Conservation (phyloP, 2,797 vertebrate genomes). For the Anguilla pacifica region DNA sequence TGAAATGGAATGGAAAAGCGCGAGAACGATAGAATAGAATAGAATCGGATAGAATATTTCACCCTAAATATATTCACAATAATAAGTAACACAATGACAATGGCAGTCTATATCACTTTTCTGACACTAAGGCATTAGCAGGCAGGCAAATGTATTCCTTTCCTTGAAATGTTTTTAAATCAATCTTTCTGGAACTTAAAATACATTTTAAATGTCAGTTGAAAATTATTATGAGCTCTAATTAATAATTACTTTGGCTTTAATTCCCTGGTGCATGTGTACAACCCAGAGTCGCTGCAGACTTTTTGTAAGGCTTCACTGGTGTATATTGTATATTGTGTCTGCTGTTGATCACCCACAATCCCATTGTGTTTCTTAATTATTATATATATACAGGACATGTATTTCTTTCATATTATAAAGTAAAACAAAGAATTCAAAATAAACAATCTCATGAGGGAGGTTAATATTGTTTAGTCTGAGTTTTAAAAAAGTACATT, state of each 20-base stretch:
- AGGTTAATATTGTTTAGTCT: conserved; percentile 14
- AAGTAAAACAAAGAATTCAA: not conserved
- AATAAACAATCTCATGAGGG: not conserved
- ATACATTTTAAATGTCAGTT: not conserved
- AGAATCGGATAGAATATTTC: not conserved
- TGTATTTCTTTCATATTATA: not conserved
- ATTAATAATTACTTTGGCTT: not conserved
- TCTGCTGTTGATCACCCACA: not conserved
- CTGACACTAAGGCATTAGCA: not conserved
- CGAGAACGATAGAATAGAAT: not conserved
- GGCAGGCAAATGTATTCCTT: not conserved
- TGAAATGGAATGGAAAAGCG: not conserved
- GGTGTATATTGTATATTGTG: not conserved
- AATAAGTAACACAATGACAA: not conserved
- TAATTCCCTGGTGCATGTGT: not conserved
- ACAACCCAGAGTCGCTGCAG: not conserved
- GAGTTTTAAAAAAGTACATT: not conserved
- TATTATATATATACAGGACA: not conserved
- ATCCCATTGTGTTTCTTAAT: not conserved
- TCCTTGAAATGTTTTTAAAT: not conserved
- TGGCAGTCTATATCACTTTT: not conserved
- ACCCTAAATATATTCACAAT: not conserved
- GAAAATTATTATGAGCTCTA: not conserved
- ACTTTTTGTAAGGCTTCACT: not conserved
- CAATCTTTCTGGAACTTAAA: not conserved